phyloP scores from a whole-genome alignment of 2,113 vertebrate species.

The Hyperopisus bebe region DNA sequence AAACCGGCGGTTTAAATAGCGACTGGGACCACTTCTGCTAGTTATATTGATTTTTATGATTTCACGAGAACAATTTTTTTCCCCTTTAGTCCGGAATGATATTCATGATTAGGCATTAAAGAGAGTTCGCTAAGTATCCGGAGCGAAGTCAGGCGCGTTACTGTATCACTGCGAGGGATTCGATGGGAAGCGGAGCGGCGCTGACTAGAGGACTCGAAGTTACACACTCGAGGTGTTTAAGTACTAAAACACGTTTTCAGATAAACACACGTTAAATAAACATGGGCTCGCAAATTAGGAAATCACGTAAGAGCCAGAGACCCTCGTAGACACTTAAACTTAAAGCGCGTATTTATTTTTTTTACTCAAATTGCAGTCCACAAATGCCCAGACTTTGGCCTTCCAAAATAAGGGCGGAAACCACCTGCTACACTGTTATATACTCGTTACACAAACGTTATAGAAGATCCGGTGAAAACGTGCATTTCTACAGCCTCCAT shows the following conservation, averaged over 20 bases:
- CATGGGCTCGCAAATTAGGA: background rate
- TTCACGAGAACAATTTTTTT: background rate
- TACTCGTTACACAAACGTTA: background rate
- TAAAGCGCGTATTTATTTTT: background rate
- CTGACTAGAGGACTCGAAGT: background rate
- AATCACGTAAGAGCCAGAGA: background rate
- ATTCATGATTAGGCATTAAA: background rate
- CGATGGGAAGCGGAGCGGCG: background rate
- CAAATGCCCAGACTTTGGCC: slow-evolving; percentile 55
- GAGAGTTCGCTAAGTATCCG: background rate
- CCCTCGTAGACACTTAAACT: background rate
- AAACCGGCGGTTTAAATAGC: background rate
- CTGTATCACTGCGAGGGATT: background rate
- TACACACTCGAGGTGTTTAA: background rate
- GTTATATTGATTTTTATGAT: background rate
- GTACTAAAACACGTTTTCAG: background rate
- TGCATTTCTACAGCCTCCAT: background rate
- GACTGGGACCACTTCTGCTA: background rate
- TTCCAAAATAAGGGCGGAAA: slow-evolving; percentile 19
- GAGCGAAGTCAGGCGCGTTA: background rate
- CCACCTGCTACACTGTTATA: slow-evolving; percentile 9
- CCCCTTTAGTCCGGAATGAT: background rate
- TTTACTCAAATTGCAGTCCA: slow-evolving; percentile 30
- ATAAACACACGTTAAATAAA: background rate
- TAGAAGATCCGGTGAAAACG: background rate